Evolutionary conservation across 2,113 vertebrate species (phyloP), one percentile per base, ranked within the genome.

Genomic region (Leucosticte australis): DNA sequence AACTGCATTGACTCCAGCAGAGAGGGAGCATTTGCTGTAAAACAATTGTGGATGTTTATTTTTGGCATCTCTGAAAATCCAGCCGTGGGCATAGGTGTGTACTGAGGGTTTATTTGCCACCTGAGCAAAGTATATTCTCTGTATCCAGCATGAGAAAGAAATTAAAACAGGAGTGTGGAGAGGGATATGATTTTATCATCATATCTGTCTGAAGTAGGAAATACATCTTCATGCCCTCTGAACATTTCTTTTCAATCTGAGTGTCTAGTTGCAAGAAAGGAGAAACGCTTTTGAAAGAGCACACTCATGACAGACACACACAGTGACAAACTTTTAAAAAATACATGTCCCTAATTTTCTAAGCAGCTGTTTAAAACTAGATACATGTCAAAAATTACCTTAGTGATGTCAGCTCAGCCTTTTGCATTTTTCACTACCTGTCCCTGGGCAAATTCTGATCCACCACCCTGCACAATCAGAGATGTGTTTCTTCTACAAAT

Each of bases 341-440:
- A 96, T 94, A 84, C 87, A 96, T 95, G 88, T 62, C 83, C 67
- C 35, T 95, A 79, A 85, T 96, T 95, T 97, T 94, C 73, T 47
- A 65, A 95, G 95, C 89, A 96, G 94, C 83, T 95, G 91, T 83
- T 97, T 94, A 95, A 97, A 96, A 89, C 69, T 33, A 90, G 92
- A 92, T 95, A 92, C 83, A 53, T 95, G 83, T 93, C 90, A 95
- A 69, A 95, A 96, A 83, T 42, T 94, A 89, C 91, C 88, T 65
- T 30, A 7, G 55, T 28, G 44, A 96, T 94, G 87, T 93, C 96
- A 93, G 86, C 71, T 89, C 84, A 94, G 44, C 70, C 52, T 90
- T 95, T 86, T 97, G 96, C 92, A 97, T 96, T 97, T 98, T 97
- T 97, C 88, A 96, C 16, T 85, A 86, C 81, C 56, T 90, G 71